Conservation (phyloP, 2,797 vertebrate species). For the Falco berigora region DNA sequence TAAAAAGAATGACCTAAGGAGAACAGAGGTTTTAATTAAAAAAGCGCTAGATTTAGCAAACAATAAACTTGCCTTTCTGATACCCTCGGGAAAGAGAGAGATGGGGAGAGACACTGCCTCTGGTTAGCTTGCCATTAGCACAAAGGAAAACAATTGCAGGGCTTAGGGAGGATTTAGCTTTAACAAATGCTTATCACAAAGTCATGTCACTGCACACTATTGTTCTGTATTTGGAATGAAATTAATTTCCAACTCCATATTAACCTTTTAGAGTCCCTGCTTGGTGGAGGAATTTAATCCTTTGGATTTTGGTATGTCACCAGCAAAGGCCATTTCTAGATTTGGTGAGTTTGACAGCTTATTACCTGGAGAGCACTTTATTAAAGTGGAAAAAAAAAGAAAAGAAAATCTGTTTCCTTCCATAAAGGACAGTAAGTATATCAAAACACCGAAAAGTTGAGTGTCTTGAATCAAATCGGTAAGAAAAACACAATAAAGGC, state of each 20-base stretch:
- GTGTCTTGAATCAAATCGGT: not conserved
- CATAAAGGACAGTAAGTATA: not conserved
- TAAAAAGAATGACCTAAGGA: not conserved
- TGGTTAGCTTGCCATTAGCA: not conserved
- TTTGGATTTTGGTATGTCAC: not conserved
- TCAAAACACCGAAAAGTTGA: not conserved
- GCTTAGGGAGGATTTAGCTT: constrained; percentile 54
- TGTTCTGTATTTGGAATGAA: constrained; percentile 36
- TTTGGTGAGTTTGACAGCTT: not conserved
- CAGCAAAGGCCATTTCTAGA: not conserved
- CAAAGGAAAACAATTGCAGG: constrained; percentile 28
- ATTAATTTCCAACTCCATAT: constrained; percentile 30
- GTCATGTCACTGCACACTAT: not conserved
- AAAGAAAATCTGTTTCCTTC: not conserved
- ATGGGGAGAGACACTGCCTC: not conserved
- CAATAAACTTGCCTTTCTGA: not conserved
- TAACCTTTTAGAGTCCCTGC: constrained; percentile 14
- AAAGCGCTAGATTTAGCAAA: not conserved
- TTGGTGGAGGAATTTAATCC: not conserved
- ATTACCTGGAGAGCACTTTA: not conserved
- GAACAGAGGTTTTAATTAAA: not conserved
- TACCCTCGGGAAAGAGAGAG: not conserved
- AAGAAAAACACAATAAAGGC: not conserved
- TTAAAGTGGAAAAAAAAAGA: not conserved
- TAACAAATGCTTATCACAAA: constrained; percentile 37